A percentile compares a stretch with the other conserved stretches of the same genome.
phyloP scores from a whole-genome alignment of 1,140 invertebrate genomes.

The Lepidotrigona ventralis region DNA sequence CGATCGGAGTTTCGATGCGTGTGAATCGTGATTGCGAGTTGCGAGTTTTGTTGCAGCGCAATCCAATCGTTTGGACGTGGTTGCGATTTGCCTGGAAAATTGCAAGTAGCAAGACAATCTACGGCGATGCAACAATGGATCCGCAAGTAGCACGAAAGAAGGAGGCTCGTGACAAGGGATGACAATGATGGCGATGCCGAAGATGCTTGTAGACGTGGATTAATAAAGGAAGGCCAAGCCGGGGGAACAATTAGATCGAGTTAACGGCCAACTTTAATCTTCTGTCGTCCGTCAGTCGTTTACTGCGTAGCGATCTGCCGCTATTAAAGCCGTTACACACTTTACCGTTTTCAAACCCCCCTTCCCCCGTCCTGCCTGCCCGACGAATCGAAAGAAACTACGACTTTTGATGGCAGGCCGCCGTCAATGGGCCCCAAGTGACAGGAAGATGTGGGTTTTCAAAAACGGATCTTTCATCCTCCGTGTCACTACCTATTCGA shows the following conservation, averaged over 20 bases:
- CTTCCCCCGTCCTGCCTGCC: conserved; percentile 54
- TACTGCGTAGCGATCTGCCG: conserved; percentile 79
- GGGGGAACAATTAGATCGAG: conserved; percentile 80
- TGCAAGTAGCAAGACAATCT: conserved; percentile 44
- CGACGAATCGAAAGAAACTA: conserved; percentile 60
- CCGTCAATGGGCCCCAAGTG: conserved; percentile 27
- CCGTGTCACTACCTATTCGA: conserved; percentile 38
- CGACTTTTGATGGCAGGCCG: conserved; percentile 37
- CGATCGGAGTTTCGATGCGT: neutral
- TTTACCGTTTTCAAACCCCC: conserved; percentile 61
- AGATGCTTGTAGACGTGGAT: conserved; percentile 72
- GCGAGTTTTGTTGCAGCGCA: neutral
- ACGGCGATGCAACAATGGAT: conserved; percentile 34
- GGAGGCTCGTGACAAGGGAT: conserved; percentile 58
- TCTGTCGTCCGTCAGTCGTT: conserved; percentile 79
- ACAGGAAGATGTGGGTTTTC: conserved; percentile 61
- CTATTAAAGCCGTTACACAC: conserved; percentile 78
- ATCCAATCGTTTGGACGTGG: neutral
- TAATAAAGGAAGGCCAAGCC: conserved; percentile 78
- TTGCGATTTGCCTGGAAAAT: conserved; percentile 30
- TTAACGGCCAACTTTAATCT: conserved; percentile 80
- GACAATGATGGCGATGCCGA: conserved; percentile 62
- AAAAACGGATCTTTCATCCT: conserved; percentile 60
- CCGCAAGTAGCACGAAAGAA: conserved; percentile 32
- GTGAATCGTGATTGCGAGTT: neutral